phyloP scores from a whole-genome alignment of 2,888 invertebrate genomes.

The Agapostemon virescens region DNA sequence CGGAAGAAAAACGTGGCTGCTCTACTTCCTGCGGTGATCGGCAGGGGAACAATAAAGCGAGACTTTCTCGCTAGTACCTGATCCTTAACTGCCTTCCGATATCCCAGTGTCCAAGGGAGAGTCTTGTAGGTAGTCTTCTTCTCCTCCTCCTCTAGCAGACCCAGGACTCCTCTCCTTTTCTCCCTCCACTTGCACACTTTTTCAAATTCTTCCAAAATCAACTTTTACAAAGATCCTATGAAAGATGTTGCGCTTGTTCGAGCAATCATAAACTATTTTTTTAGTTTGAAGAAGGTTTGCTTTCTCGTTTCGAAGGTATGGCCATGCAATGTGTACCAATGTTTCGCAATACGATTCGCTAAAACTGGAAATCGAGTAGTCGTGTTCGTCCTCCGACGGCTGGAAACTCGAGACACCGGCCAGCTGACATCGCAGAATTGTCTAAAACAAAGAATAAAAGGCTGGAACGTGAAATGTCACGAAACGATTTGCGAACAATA shows the following conservation, averaged over 20 bases:
- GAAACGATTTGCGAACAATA: conserved; percentile 51
- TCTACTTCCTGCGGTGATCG: too few relatives aligned
- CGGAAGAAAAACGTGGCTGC: too few relatives aligned
- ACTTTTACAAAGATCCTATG: background rate
- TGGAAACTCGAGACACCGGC: conserved; percentile 34
- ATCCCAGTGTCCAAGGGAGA: too few relatives aligned
- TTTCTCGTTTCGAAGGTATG: too few relatives aligned
- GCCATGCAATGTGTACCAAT: conserved; percentile 7
- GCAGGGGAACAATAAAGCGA: too few relatives aligned
- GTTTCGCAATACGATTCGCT: conserved; percentile 19
- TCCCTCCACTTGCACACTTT: too few relatives aligned
- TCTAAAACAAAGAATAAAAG: conserved; percentile 59
- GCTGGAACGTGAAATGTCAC: conserved; percentile 25
- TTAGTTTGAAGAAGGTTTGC: too few relatives aligned
- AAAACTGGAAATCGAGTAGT: conserved; percentile 27
- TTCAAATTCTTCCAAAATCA: background rate
- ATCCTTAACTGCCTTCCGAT: too few relatives aligned
- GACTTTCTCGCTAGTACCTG: too few relatives aligned
- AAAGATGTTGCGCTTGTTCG: background rate
- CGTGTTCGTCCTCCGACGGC: conserved; percentile 7
- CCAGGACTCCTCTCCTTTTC: too few relatives aligned
- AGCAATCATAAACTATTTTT: conserved; percentile 37
- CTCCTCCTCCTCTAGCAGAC: too few relatives aligned
- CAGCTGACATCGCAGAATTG: conserved; percentile 58
- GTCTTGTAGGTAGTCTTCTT: too few relatives aligned